These are phyloP conservation scores for Oryzias celebensis DNA, from an alignment of 2,113 vertebrate species.

Conservation along the genomic window DNA sequence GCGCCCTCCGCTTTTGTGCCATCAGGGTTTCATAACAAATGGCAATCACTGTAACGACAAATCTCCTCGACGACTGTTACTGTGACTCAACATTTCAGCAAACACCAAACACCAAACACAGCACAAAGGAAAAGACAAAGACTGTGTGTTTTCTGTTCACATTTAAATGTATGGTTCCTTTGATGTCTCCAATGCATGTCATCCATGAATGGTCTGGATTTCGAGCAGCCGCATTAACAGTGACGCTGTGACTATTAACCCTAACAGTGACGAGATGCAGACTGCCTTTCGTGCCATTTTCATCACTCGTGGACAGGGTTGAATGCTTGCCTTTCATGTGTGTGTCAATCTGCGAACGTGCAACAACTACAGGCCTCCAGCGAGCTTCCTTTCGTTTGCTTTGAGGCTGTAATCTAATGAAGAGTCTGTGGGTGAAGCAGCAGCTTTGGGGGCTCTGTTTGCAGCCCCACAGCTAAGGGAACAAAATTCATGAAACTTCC, in stretches of 20 bases:
- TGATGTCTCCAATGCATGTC: conserved; percentile 3
- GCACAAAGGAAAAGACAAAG: not conserved
- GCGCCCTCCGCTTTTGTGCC: not conserved
- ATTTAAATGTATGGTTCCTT: not conserved
- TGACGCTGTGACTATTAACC: not conserved
- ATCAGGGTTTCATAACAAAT: conserved; percentile 9
- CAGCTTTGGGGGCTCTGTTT: too few relatives aligned
- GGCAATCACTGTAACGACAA: conserved; percentile 14
- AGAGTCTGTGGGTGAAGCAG: too few relatives aligned
- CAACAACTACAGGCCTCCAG: not conserved
- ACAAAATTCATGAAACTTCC: too few relatives aligned
- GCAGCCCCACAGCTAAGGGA: too few relatives aligned
- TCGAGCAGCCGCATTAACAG: not conserved
- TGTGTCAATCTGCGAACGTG: not conserved
- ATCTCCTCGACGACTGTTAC: not conserved
- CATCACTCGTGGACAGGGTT: not conserved
- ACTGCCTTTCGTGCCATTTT: not conserved
- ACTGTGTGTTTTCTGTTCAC: not conserved
- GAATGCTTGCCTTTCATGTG: not conserved
- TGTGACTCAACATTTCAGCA: not conserved
- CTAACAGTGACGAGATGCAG: not conserved
- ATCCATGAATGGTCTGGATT: not conserved
- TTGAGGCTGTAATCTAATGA: too few relatives aligned
- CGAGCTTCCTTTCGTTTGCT: not conserved
- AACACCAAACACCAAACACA: not conserved